These are phyloP conservation scores for pig (Sus scrofa) DNA, from an alignment of 2,113 vertebrate species.

Conservation along the genomic window T2T-Sscrofa CM000824.6:110052001-110052500, in stretches of 20 bases:
- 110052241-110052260: neutral
- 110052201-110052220: neutral
- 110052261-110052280: neutral
- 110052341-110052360: constrained; percentile 16
- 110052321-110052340: constrained; percentile 29
- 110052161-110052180: neutral
- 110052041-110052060: too few relatives aligned
- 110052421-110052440: constrained; percentile 57
- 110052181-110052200: neutral
- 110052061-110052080: neutral
- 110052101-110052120: neutral
- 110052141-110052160: neutral
- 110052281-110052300: neutral
- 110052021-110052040: too few relatives aligned
- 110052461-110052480: constrained; percentile 67
- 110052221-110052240: neutral
- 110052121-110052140: neutral
- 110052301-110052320: constrained; percentile 21
- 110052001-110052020: too few relatives aligned
- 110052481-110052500: constrained; percentile 75
- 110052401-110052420: constrained; percentile 64
- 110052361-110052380: neutral
- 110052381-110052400: neutral
- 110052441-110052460: constrained; percentile 59
- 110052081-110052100: neutral